Evolutionary conservation across 30 jellyfish, hydroid and myxozoan genomes (phyloP).

Genomic region (Chironex yamaguchii): DNA sequence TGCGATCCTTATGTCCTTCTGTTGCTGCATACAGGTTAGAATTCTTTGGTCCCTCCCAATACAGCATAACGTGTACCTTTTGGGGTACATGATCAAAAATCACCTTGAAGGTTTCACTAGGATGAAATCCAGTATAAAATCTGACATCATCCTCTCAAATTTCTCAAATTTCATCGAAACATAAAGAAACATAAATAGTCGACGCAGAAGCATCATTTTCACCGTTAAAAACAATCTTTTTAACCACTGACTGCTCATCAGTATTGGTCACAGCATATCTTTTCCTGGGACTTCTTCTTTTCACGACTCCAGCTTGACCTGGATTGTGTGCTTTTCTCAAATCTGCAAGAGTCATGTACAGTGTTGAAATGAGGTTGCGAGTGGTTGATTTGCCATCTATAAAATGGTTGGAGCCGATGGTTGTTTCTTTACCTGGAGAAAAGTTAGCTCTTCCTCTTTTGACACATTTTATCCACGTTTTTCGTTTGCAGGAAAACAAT

Average conservation of each 20-base stretch:
- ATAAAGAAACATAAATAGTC: not conserved
- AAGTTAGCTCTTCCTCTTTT: slow-evolving; percentile 47
- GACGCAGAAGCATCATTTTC: slow-evolving; percentile 17
- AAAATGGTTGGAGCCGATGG: slow-evolving; percentile 61
- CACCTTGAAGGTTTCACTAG: not conserved
- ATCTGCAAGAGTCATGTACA: slow-evolving; percentile 51
- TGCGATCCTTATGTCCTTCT: slow-evolving; percentile 15
- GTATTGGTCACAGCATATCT: slow-evolving; percentile 11
- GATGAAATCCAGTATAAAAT: slow-evolving; percentile 44
- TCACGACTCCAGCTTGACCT: slow-evolving; percentile 6
- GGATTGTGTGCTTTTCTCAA: not conserved
- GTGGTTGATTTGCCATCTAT: slow-evolving; percentile 52
- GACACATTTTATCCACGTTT: slow-evolving; percentile 41
- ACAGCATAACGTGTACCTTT: slow-evolving; percentile 61
- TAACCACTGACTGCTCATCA: slow-evolving; percentile 15
- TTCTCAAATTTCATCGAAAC: slow-evolving; percentile 49
- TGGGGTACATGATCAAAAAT: slow-evolving; percentile 14
- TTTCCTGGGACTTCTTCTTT: slow-evolving; percentile 20
- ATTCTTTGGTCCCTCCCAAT: slow-evolving; percentile 70
- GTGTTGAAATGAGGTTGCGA: slow-evolving; percentile 9
- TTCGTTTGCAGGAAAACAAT: slow-evolving; percentile 15
- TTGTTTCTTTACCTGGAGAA: slow-evolving; percentile 2
- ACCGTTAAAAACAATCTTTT: not conserved
- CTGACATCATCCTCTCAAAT: slow-evolving; percentile 60
- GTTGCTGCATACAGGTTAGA: slow-evolving; percentile 35